These are phyloP conservation scores for Dicrurus megarhynchus DNA, from an alignment of 2,113 vertebrate species.

Conservation along the genomic window DNA sequence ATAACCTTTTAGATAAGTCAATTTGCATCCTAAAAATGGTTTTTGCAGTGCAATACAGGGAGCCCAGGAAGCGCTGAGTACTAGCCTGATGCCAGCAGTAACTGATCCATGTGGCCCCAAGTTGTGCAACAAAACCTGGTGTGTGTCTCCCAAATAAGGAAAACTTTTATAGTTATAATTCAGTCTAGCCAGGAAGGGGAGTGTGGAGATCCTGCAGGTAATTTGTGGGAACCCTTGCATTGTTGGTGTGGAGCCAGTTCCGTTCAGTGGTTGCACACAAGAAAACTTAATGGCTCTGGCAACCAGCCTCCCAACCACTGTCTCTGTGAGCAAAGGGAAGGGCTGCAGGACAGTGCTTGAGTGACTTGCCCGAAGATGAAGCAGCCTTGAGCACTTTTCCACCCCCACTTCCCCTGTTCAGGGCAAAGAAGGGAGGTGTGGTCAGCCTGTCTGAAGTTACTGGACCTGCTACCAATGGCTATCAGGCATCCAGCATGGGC, in stretches of 20 bases:
- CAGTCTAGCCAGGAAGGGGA: not conserved
- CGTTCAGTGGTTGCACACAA: not conserved
- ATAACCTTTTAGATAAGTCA: not conserved
- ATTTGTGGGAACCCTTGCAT: not conserved
- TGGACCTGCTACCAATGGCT: not conserved
- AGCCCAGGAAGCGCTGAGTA: not conserved
- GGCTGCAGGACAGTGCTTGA: not conserved
- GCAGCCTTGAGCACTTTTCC: not conserved
- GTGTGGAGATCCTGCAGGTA: not conserved
- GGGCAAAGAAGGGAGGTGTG: not conserved
- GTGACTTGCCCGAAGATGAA: not conserved
- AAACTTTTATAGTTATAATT: not conserved
- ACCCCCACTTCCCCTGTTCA: not conserved
- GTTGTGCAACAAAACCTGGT: not conserved
- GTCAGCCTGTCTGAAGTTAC: not conserved
- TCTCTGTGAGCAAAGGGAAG: not conserved
- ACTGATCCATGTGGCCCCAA: not conserved
- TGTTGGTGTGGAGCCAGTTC: not conserved
- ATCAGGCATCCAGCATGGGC: not conserved
- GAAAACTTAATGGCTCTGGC: not conserved
- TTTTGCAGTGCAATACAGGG: not conserved
- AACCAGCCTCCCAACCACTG: not conserved
- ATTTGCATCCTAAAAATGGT: not conserved
- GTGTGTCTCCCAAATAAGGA: not conserved
- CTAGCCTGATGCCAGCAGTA: not conserved